Evolutionary conservation across 2,888 invertebrate species (phyloP).

Genomic region (Stenodema calcarata): DNA sequence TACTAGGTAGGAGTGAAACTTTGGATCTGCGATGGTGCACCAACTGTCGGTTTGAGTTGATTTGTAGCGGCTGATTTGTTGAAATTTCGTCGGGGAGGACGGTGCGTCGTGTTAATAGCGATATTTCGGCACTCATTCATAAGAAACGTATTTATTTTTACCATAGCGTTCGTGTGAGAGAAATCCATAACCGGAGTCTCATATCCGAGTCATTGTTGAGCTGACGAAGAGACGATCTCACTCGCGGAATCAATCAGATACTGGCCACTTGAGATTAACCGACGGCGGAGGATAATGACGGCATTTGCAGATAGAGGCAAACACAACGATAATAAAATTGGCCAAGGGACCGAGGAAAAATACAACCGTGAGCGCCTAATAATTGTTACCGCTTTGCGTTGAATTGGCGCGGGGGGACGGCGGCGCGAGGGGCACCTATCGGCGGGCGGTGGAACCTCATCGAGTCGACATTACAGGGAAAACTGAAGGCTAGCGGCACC

Average conservation of each 20-base stretch:
- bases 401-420: constrained; percentile 9
- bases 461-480: neutral
- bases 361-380: neutral
- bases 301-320: constrained; percentile 28
- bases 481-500: constrained; percentile 19
- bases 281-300: constrained; percentile 11
- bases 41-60: too few relatives aligned
- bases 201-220: constrained; percentile 1
- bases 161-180: constrained; percentile 7
- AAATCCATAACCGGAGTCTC: constrained; percentile 24
- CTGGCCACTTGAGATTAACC: constrained; percentile 14
- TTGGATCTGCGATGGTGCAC: too few relatives aligned
- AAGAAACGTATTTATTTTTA: neutral
- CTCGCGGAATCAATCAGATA: constrained; percentile 43
- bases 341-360: constrained; percentile 14
- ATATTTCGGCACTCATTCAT: too few relatives aligned
- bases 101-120: too few relatives aligned
- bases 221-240: constrained; percentile 6
- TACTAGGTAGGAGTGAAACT: too few relatives aligned
- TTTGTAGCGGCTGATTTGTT: too few relatives aligned
- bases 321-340: constrained; percentile 31
- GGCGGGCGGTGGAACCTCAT: neutral
- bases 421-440: neutral
- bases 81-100: too few relatives aligned
- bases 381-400: constrained; percentile 1